phyloP scores from a whole-genome alignment of 2,888 invertebrate genomes.

The Lordiphosa fenestrarum region DNA sequence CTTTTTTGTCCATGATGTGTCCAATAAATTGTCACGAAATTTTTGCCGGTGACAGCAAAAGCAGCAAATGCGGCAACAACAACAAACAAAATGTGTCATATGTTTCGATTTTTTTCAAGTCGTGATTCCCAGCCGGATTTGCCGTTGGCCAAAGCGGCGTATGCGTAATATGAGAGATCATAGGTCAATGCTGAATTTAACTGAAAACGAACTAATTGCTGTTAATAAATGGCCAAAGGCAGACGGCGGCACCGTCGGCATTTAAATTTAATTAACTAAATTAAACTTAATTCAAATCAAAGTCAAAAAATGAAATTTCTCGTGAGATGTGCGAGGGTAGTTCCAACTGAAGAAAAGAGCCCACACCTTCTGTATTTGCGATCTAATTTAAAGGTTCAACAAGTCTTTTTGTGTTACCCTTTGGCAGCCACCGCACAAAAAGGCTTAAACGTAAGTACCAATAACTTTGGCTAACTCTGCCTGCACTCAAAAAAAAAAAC shows the following conservation, averaged over 20 bases:
- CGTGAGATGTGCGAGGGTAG: neutral
- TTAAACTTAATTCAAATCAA: constrained; percentile 53
- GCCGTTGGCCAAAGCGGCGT: constrained; percentile 22
- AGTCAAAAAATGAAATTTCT: constrained; percentile 1
- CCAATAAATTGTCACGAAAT: constrained; percentile 71
- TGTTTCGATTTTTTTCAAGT: constrained; percentile 1
- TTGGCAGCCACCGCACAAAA: constrained; percentile 5
- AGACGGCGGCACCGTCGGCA: constrained; percentile 31
- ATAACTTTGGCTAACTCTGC: no score
- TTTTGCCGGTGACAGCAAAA: constrained; percentile 22
- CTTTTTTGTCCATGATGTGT: constrained; percentile 62
- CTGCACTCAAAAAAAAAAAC: neutral
- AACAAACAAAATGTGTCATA: constrained; percentile 5
- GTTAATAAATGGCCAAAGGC: constrained; percentile 49
- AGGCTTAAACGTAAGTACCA: neutral
- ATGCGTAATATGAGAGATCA: constrained; percentile 42
- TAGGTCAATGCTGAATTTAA: constrained; percentile 48
- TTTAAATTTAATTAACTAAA: constrained; percentile 48
- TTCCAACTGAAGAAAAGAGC: no score
- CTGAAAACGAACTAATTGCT: constrained; percentile 56
- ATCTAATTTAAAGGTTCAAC: no score
- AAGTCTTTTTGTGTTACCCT: neutral
- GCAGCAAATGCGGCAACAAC: constrained; percentile 11
- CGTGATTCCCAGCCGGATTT: constrained; percentile 10
- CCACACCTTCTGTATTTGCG: no score